A percentile compares a stretch with the other conserved stretches of the same genome.
These are phyloP conservation scores for Leptinotarsa haldemani DNA, from an alignment of 2,888 invertebrate species.

Conservation along the genomic window DNA sequence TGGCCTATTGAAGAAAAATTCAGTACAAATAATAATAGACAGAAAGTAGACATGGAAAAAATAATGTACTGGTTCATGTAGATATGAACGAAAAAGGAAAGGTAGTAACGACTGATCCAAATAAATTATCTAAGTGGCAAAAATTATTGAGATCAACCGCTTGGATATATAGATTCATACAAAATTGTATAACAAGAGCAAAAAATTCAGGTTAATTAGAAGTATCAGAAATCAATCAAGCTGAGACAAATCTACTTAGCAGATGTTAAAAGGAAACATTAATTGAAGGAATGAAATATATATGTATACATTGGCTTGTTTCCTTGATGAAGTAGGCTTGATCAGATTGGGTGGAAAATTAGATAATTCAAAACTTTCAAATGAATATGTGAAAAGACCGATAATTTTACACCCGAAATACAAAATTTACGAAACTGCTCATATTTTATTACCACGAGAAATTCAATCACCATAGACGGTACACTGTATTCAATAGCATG, in stretches of 20 bases:
- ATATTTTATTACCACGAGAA: conserved; percentile 32
- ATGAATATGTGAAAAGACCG: not conserved
- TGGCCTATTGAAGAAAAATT: not conserved
- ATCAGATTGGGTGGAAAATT: not conserved
- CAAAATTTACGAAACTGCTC: conserved; percentile 29
- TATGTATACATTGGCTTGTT: not conserved
- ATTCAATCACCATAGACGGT: conserved; percentile 28
- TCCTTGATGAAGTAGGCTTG: not conserved
- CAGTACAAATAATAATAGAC: too few species aligned
- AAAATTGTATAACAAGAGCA: too few species aligned
- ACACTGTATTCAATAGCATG: conserved; percentile 25
- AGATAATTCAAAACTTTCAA: not conserved
- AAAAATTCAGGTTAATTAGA: too few species aligned
- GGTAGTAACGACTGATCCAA: not conserved
- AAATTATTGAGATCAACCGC: not conserved
- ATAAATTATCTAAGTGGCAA: not conserved
- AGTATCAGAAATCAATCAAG: too few species aligned
- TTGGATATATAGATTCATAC: too few species aligned
- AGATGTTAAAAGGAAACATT: not conserved
- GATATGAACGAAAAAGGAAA: not conserved
- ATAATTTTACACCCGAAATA: conserved; percentile 5
- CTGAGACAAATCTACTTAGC: too few species aligned
- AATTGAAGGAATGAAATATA: not conserved
- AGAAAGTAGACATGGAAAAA: too few species aligned
- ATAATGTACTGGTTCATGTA: not conserved